Evolutionary conservation across 2,888 invertebrate genomes (phyloP), one percentile per base, ranked within the genome.

Genomic region (Blastobasis adustella): DNA sequence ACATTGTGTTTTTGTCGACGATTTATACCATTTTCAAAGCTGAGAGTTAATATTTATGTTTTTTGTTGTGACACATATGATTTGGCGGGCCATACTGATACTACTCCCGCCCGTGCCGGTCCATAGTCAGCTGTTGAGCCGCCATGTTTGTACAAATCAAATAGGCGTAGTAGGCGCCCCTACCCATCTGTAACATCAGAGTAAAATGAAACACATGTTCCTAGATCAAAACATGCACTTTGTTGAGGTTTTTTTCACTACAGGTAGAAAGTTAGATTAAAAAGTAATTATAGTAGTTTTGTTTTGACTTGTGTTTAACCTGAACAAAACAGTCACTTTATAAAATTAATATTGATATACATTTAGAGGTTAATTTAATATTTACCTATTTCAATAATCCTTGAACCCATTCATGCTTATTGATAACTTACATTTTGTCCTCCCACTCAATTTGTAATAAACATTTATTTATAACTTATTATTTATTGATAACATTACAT

Each of bases 121-220:
- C 71, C 66, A 67, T 83, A 88, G 89, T 89, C 89, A 89, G 89
- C 89, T 89, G 89, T 89, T 89, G 82, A 76, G 76, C 87, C 84
- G 89, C 89, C 89, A 89, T 89, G 86, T 89, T 89, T 87, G 82
- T 82, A 76, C 74, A 73, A 79, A 80, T 78, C 76, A 79, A 85
- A 87, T 83, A 87, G 86, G 86, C 88, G 88, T 87, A 87, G 83
- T 87, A 87, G 67, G 73, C 75, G 74, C 77, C 69, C 65, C 67
- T 70, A 69, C 68, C 57, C 59, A 61, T 58, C 61, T 67, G 68
- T 67, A 63, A 67, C 66, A 62, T 59, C 61, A 61, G 58, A 67
- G 66, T 78, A 76, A 47, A 44, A 45, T 45, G 10, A 23, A 49
- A 43, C 43, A 49, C 49, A 49, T 49, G 47, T 47, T 10, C 41